Conservation (phyloP, 2,797 vertebrate genomes). For the Pangasius mekongensis region DNA sequence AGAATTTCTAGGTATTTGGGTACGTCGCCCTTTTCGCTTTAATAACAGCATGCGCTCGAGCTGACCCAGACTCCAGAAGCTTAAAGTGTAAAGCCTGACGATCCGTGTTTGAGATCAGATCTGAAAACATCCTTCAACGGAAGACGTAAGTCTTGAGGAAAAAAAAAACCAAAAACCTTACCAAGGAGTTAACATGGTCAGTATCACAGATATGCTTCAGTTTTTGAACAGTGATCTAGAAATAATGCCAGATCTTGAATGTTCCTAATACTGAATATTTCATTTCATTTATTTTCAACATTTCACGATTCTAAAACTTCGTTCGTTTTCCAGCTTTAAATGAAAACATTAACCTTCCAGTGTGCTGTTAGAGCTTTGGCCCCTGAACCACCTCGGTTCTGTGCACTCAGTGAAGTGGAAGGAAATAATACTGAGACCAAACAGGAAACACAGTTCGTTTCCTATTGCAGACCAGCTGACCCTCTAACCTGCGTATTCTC, state of each 20-base stretch:
- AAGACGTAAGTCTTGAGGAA: background rate
- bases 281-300: background rate
- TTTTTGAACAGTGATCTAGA: background rate
- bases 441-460: slow-evolving; percentile 75
- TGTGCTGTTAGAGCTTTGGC: background rate
- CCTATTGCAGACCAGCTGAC: slow-evolving; percentile 63
- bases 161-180: background rate
- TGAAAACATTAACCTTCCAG: background rate
- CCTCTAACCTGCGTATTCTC: slow-evolving; percentile 58
- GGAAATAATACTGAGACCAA: slow-evolving; percentile 78
- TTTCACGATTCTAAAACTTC: background rate
- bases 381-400: background rate
- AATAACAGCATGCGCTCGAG: background rate
- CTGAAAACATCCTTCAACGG: background rate
- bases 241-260: background rate
- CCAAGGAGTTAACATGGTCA: background rate
- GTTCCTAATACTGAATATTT: background rate
- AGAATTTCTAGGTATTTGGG: background rate
- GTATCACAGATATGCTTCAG: background rate
- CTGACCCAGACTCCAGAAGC: background rate
- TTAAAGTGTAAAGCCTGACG: background rate
- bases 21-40: background rate
- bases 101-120: background rate
- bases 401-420: slow-evolving; percentile 56
- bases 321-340: background rate